These are phyloP conservation scores for Plumapathes pennacea DNA, from an alignment of 92 coral and sea anemone genomes.

Conservation along the genomic window DNA sequence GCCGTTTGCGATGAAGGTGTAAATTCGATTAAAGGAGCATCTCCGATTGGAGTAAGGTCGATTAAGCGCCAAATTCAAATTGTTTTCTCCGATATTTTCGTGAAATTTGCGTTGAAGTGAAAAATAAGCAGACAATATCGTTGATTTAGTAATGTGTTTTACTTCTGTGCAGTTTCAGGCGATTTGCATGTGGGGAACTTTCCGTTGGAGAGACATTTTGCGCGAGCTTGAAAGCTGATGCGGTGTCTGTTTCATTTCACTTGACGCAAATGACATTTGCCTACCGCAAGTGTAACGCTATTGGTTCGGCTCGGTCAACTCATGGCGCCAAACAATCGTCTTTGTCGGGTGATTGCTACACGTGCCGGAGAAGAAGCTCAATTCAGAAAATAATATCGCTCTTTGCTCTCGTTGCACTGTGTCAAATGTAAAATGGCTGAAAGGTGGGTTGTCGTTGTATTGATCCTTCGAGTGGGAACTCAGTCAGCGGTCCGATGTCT, in stretches of 20 bases:
- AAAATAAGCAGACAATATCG: constrained; percentile 2
- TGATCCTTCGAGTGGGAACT: not conserved
- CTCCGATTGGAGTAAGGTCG: constrained; percentile 7
- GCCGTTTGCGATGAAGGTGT: no score
- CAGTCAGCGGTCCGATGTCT: not conserved
- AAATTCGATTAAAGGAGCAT: no score
- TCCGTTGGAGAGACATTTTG: no score
- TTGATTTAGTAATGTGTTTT: not conserved
- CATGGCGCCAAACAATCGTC: no score
- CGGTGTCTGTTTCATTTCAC: no score
- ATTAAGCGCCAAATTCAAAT: constrained; percentile 16
- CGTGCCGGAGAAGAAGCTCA: no score
- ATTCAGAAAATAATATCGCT: no score
- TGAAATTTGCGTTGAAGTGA: not conserved
- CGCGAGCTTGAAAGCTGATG: no score
- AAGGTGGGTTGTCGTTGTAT: constrained; percentile 1
- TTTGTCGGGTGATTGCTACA: no score
- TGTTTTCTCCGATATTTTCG: not conserved
- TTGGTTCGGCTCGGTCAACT: constrained; percentile 7
- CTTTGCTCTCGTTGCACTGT: not conserved
- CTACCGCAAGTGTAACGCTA: no score
- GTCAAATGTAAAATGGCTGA: constrained; percentile 2
- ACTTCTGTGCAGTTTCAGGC: not conserved
- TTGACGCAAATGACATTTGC: no score
- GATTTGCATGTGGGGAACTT: constrained; percentile 9